Conservation (phyloP, 2,888 invertebrate genomes). For the Pammene fasciana region DNA sequence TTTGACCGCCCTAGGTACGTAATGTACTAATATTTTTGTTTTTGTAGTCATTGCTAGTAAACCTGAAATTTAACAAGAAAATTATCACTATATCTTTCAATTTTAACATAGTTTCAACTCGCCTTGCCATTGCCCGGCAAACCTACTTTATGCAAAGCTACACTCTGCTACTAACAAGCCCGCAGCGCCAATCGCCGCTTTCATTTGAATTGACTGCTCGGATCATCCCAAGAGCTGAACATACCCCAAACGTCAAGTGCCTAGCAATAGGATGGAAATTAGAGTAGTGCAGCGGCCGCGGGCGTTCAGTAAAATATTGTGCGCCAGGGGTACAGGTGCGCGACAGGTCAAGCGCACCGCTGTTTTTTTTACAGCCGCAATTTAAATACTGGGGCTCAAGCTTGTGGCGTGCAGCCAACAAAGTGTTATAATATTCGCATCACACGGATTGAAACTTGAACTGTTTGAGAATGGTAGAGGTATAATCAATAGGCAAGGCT, state of each 20-base stretch:
- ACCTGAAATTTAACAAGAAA: too few species aligned
- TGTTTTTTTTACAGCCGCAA: slow-evolving; percentile 39
- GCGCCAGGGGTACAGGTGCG: slow-evolving; percentile 33
- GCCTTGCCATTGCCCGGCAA: too few species aligned
- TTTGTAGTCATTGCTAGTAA: too few species aligned
- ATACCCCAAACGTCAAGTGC: slow-evolving; percentile 1
- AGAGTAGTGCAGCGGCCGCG: slow-evolving; percentile 9
- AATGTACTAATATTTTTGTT: too few species aligned
- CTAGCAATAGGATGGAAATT: slow-evolving; percentile 16
- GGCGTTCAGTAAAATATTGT: slow-evolving; percentile 38
- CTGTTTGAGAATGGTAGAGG: background rate
- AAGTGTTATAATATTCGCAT: slow-evolving; percentile 41
- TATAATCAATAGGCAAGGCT: slow-evolving; percentile 18
- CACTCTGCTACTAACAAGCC: background rate
- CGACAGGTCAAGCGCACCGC: slow-evolving; percentile 36
- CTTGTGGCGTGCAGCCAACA: slow-evolving; percentile 40
- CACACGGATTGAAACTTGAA: slow-evolving; percentile 34
- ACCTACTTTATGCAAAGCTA: too few species aligned
- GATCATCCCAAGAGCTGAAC: background rate
- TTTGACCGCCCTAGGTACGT: too few species aligned
- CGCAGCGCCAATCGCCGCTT: background rate
- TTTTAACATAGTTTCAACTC: too few species aligned
- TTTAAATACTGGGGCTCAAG: slow-evolving; percentile 37
- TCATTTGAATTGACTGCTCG: background rate
- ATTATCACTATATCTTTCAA: too few species aligned